phyloP scores from a whole-genome alignment of 2,797 vertebrate species.

The Myotis vivesi region DNA sequence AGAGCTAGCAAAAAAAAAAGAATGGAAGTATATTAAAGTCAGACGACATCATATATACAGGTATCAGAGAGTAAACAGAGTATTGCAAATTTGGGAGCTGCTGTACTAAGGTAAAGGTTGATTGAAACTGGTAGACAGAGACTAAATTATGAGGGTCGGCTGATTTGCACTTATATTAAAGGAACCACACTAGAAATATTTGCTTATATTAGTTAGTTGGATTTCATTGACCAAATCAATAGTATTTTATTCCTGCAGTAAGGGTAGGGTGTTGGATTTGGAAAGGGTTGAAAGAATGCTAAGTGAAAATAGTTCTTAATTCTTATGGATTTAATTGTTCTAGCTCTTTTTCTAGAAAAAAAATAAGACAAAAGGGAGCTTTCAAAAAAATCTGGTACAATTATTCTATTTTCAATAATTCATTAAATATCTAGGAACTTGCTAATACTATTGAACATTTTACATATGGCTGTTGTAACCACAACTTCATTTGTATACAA shows the following conservation, averaged over 20 bases:
- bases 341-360: slow-evolving; percentile 22
- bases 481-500: slow-evolving; percentile 43
- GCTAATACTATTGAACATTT: slow-evolving; percentile 15
- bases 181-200: neutral
- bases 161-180: neutral
- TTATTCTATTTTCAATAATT: neutral
- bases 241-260: neutral
- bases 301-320: slow-evolving; percentile 2
- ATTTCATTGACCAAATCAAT: neutral
- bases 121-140: neutral
- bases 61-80: neutral
- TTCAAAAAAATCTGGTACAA: slow-evolving; percentile 28
- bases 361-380: neutral
- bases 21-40: neutral
- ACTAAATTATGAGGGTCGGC: neutral
- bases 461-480: slow-evolving; percentile 17
- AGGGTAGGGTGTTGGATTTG: neutral
- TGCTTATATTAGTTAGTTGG: neutral
- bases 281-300: neutral
- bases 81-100: neutral
- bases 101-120: neutral
- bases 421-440: slow-evolving; percentile 38
- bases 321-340: neutral
- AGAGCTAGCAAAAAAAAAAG: neutral
- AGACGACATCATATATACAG: neutral